Evolutionary conservation across 2,113 vertebrate genomes (phyloP).

Genomic region (Uria aalge): DNA sequence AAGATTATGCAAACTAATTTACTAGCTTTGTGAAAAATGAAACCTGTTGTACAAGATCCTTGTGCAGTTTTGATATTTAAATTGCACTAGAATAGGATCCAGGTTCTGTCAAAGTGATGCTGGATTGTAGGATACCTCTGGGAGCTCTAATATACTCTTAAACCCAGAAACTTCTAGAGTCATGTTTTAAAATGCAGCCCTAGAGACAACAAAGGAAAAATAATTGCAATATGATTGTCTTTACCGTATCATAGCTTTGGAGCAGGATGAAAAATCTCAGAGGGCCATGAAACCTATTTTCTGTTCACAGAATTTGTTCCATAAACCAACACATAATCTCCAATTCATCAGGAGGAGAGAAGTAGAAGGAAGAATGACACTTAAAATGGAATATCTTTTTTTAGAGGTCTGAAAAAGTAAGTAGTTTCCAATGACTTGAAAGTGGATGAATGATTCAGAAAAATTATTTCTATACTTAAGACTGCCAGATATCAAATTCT

Average conservation of each 20-base stretch:
- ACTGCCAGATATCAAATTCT: neutral
- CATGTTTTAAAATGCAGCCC: neutral
- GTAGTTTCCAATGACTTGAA: neutral
- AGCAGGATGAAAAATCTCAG: neutral
- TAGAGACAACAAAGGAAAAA: neutral
- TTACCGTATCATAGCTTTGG: neutral
- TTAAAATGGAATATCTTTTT: neutral
- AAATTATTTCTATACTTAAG: neutral
- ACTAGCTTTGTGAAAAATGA: neutral
- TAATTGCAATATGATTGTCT: neutral
- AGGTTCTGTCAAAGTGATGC: neutral
- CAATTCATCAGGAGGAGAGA: neutral
- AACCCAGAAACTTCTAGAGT: neutral
- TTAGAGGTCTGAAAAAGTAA: neutral
- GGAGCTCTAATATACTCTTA: neutral
- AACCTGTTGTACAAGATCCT: neutral
- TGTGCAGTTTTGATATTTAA: neutral
- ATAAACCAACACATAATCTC: neutral
- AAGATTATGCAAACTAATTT: neutral
- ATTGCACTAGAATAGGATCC: neutral
- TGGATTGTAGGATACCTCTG: neutral
- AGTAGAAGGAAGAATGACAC: neutral
- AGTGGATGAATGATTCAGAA: neutral
- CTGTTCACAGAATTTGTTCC: neutral
- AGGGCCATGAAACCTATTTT: neutral